Conservation (phyloP, 2,797 vertebrate species). For the Alosa sapidissima region DNA sequence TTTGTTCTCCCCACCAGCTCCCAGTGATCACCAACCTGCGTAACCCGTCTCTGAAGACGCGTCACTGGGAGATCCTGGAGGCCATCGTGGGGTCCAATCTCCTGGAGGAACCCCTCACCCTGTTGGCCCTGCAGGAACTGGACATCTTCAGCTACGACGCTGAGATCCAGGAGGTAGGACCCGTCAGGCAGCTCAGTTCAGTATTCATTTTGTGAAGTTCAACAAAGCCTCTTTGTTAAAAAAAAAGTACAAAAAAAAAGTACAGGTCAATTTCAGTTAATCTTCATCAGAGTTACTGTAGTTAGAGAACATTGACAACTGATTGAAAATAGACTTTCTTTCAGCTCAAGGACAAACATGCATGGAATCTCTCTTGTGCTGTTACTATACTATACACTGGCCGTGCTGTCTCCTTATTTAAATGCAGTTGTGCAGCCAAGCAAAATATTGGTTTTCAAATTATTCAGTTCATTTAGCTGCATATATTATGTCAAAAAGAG, state of each 20-base stretch:
- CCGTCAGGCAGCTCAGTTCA: neutral
- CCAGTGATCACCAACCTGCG: constrained; percentile 79
- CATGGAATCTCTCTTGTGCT: neutral
- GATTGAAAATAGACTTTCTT: neutral
- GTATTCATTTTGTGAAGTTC: neutral
- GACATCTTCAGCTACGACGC: constrained; percentile 69
- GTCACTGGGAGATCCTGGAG: constrained; percentile 78
- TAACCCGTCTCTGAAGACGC: constrained; percentile 78
- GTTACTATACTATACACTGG: neutral
- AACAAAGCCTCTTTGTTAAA: no score
- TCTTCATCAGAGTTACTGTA: no score
- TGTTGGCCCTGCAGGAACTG: constrained; percentile 71
- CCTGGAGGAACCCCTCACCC: constrained; percentile 65
- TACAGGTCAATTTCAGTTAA: neutral
- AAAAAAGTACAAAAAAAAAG: neutral
- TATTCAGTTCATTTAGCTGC: neutral
- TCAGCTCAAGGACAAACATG: neutral
- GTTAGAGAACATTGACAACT: neutral
- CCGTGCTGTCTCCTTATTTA: neutral
- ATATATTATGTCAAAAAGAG: neutral
- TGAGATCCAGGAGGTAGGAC: constrained; percentile 77
- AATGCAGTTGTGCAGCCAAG: neutral
- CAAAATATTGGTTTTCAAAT: neutral
- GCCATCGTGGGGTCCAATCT: constrained; percentile 66
- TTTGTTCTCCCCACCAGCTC: constrained; percentile 65